phyloP scores from a whole-genome alignment of 2,888 invertebrate species.

The Ganaspis brasiliensis region DNA sequence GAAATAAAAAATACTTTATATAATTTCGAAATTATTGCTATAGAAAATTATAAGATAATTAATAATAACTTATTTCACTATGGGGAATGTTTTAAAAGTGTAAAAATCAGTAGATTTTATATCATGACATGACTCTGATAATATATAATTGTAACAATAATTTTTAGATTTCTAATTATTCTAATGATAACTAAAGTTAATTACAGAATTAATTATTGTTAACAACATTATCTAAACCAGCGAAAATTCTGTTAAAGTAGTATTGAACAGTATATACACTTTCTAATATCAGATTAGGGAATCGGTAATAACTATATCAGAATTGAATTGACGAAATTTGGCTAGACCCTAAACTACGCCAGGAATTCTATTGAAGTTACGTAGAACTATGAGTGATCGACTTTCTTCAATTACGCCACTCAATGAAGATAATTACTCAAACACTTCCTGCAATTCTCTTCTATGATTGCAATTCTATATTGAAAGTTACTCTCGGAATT shows the following conservation, averaged over 20 bases:
- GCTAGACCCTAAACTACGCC: conserved; percentile 58
- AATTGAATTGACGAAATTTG: conserved; percentile 49
- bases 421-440: conserved; percentile 67
- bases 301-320: conserved; percentile 58
- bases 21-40: not conserved
- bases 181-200: too few relatives aligned
- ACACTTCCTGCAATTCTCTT: conserved; percentile 57
- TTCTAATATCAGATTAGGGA: conserved; percentile 65
- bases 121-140: too few relatives aligned
- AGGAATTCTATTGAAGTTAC: conserved; percentile 75
- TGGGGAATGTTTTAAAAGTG: too few relatives aligned
- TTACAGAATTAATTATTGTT: too few relatives aligned
- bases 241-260: not conserved
- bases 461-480: not conserved
- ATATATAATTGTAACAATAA: too few relatives aligned
- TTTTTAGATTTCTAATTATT: too few relatives aligned
- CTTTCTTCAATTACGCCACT: conserved; percentile 73
- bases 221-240: too few relatives aligned
- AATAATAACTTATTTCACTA: too few relatives aligned
- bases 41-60: not conserved
- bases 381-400: conserved; percentile 62
- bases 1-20: not conserved
- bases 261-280: conserved; percentile 30
- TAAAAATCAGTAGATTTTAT: too few relatives aligned
- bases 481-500: not conserved